A percentile compares a stretch with the other conserved stretches of the same genome.
These are phyloP conservation scores for Drosophila arawakana DNA, from an alignment of 1,140 invertebrate species.

Conservation along the genomic window DNA sequence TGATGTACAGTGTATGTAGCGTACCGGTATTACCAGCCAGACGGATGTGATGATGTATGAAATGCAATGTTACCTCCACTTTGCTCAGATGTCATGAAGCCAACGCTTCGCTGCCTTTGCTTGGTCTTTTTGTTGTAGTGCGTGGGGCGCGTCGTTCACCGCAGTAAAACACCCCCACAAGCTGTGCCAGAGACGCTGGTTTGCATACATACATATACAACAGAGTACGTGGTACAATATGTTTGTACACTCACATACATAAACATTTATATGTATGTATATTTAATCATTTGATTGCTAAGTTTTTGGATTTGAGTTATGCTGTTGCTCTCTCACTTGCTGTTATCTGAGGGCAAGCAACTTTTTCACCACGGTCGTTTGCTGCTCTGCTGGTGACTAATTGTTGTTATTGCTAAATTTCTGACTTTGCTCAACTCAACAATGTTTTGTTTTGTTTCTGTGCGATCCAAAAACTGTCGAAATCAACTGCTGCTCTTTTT, in stretches of 20 bases:
- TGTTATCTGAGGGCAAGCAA: constrained; percentile 31
- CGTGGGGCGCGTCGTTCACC: constrained; percentile 42
- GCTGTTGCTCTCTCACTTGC: constrained; percentile 27
- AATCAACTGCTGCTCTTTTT: constrained; percentile 22
- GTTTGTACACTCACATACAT: background rate
- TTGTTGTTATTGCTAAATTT: constrained; percentile 38
- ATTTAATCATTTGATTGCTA: background rate
- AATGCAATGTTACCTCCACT: constrained; percentile 28
- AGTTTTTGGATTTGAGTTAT: constrained; percentile 13
- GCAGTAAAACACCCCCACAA: constrained; percentile 38
- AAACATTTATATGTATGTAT: background rate
- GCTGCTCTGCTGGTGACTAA: constrained; percentile 40
- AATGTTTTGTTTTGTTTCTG: constrained; percentile 28
- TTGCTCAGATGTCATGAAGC: constrained; percentile 15
- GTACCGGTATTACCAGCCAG: constrained; percentile 14
- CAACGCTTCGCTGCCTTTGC: constrained; percentile 2
- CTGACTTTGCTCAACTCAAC: constrained; percentile 20
- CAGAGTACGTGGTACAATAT: background rate
- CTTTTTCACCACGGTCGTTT: constrained; percentile 38
- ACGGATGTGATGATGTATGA: constrained; percentile 20
- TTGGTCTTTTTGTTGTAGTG: constrained; percentile 30
- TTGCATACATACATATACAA: background rate
- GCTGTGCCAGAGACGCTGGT: background rate
- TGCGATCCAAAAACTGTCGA: constrained; percentile 18
- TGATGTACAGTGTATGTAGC: background rate